Evolutionary conservation across 1,140 invertebrate genomes (phyloP).

Genomic region (Agrilus planipennis): DNA sequence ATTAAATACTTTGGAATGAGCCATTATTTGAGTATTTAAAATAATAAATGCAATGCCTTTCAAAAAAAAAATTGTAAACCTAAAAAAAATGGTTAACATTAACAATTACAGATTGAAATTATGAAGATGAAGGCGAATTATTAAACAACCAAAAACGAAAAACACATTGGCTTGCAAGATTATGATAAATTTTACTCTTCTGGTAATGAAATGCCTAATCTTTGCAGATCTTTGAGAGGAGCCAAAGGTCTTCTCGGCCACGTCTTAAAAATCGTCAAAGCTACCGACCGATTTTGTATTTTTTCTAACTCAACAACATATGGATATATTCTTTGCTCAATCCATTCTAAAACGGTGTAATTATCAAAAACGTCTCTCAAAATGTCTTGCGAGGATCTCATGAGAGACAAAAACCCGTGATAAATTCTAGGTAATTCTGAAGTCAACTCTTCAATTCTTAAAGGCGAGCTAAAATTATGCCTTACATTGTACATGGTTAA

Average conservation of each 20-base stretch:
- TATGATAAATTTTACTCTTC: no score
- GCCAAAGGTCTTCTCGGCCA: slow-evolving; percentile 31
- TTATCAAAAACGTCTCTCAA: slow-evolving; percentile 59
- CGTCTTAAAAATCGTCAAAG: slow-evolving; percentile 28
- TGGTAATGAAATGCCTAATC: slow-evolving; percentile 19
- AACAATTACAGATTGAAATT: no score
- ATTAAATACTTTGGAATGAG: no score
- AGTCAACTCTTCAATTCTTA: slow-evolving; percentile 57
- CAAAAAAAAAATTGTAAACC: no score
- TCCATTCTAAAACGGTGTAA: slow-evolving; percentile 62
- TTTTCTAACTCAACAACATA: slow-evolving; percentile 35
- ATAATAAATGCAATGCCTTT: no score
- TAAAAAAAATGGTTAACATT: no score
- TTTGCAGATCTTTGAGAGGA: slow-evolving; percentile 31
- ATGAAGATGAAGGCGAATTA: no score
- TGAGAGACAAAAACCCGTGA: slow-evolving; percentile 45
- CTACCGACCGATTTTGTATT: slow-evolving; percentile 34
- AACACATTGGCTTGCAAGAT: no score
- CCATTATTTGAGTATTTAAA: no score
- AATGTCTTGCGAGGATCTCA: slow-evolving; percentile 48
- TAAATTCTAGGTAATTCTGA: slow-evolving; percentile 50
- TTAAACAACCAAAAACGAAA: no score
- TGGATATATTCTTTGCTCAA: slow-evolving; percentile 47
- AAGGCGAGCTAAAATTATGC: slow-evolving; percentile 62
- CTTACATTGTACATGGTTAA: slow-evolving; percentile 67